Evolutionary conservation across 2,797 vertebrate species (phyloP).

Genomic region (Menidia menidia): DNA sequence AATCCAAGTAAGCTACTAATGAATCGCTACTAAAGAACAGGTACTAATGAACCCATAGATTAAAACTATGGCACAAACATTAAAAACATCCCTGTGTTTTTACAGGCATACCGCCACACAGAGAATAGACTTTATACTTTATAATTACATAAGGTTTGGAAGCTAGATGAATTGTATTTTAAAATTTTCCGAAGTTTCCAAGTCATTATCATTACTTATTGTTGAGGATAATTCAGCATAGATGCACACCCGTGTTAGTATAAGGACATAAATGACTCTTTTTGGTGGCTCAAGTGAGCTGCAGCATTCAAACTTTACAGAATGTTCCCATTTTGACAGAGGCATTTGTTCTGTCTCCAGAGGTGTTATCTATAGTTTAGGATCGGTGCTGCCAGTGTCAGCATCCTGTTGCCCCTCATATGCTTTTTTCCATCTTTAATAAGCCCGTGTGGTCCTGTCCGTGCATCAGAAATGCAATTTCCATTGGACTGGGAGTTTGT

Average conservation of each 20-base stretch:
- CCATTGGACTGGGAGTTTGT: background rate
- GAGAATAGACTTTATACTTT: no score
- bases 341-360: slow-evolving; percentile 10
- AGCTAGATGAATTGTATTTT: no score
- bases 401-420: slow-evolving; percentile 15
- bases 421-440: slow-evolving; percentile 25
- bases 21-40: no score
- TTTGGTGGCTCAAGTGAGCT: background rate
- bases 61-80: no score
- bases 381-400: background rate
- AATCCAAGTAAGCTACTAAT: no score
- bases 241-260: background rate
- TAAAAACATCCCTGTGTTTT: no score
- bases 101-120: no score
- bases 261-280: background rate
- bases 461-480: slow-evolving; percentile 11
- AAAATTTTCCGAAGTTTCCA: background rate
- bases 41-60: no score
- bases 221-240: background rate
- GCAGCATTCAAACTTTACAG: slow-evolving; percentile 8
- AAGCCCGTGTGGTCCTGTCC: background rate
- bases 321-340: slow-evolving; percentile 7
- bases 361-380: slow-evolving; percentile 4
- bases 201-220: background rate
- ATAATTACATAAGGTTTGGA: no score